These are phyloP conservation scores for Leptinotarsa undecemlineata DNA, from an alignment of 1,140 invertebrate genomes.

Conservation along the genomic window DNA sequence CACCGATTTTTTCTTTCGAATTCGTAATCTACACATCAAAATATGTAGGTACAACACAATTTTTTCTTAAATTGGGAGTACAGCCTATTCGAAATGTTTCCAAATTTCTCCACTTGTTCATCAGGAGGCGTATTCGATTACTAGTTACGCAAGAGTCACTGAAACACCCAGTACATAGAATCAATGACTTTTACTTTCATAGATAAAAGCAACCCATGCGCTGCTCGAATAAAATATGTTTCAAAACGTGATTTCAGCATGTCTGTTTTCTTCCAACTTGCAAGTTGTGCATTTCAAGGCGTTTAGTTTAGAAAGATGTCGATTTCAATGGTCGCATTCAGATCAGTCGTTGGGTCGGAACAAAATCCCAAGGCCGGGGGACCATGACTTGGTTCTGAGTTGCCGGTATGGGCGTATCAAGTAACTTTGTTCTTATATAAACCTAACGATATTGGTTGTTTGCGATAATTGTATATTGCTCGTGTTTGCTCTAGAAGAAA, in stretches of 20 bases:
- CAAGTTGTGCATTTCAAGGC: constrained; percentile 5
- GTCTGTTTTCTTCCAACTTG: neutral
- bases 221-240: neutral
- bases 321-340: neutral
- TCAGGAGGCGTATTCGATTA: no score
- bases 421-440: neutral
- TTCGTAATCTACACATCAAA: no score
- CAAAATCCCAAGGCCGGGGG: constrained; percentile 31
- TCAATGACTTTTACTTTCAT: neutral
- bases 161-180: neutral
- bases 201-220: neutral
- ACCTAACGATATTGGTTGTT: neutral
- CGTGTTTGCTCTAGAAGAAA: no score
- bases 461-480: neutral
- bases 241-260: neutral
- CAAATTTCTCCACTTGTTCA: no score
- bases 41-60: no score
- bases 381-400: constrained; percentile 32
- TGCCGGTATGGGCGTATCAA: constrained; percentile 5
- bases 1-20: no score
- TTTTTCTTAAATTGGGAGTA: no score
- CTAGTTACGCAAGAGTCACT: neutral
- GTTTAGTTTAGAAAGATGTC: neutral
- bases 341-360: constrained; percentile 15
- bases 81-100: no score